Base-by-base conservation (phyloP, 2,888 invertebrate species). In the Acronicta leporina region DNA sequence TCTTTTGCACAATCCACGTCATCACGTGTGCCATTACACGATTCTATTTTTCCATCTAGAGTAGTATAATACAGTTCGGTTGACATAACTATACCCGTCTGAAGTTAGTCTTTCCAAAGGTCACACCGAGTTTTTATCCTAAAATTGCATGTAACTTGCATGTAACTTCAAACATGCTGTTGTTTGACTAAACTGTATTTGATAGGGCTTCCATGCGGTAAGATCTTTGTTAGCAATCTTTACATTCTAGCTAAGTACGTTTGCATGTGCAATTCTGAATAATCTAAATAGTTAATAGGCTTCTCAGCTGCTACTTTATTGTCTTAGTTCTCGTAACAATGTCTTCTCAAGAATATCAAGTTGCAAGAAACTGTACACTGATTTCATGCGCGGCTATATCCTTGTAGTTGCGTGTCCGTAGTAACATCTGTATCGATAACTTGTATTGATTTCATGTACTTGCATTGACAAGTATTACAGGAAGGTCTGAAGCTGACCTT, bases 301-400 rank as follows among this genome's bases (percentile, higher is more conserved):
- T 54, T 38, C 47, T 46, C 54, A 54, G 48, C 15, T 40, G 38
- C 49, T 20, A 53, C 50, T 52, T 50, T 52, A 53, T 52, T 57
- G 49, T 49, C 59, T 51, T 38, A 10, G 41, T 51, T 75, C 60
- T 57, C 53, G 60, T 64, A 60, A 63, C 49, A 58, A 65, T 45
- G 56, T 63, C 54, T 75, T 80, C 77, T 72, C 77, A 77, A 73
- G 77, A 79, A 75, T 82, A 78, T 81, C 72, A 63, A 62, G 68
- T 82, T 77, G 46, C 61, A 57, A 68, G 81, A 75, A 77, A 77
- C 65, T 68, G 48, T 68, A 82, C 55, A 73, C 68, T 60, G 62
- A 57, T 75, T 73, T 75, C 57, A 54, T 67, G 40, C 14, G 52
- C 48, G 40, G 35, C 48, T 47, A 42, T 63, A 68, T 67, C 65